These are phyloP conservation scores for Siniperca chuatsi DNA, from an alignment of 2,113 vertebrate genomes.

Conservation along the genomic window DNA sequence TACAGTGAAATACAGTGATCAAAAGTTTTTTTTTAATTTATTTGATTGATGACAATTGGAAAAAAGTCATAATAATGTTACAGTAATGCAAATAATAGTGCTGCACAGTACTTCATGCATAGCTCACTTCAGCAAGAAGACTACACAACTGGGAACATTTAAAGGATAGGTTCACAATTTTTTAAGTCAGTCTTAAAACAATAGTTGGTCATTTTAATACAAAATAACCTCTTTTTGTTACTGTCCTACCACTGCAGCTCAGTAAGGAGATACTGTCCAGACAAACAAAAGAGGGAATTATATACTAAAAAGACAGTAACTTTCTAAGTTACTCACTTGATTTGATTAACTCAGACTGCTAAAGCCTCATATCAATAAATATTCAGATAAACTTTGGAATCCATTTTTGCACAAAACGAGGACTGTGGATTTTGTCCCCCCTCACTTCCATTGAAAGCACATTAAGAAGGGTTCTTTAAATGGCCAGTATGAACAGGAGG, in stretches of 20 bases:
- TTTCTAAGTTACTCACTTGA: not conserved
- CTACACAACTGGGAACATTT: not conserved
- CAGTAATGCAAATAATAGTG: not conserved
- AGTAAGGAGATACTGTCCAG: not conserved
- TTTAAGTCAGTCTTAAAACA: not conserved
- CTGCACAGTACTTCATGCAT: too few species aligned
- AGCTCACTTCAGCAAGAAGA: not conserved
- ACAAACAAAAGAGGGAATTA: not conserved
- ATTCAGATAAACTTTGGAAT: too few species aligned
- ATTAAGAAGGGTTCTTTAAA: not conserved
- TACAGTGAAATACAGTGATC: not conserved
- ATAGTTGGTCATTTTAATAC: not conserved
- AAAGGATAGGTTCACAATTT: not conserved
- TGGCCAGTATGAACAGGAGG: too few species aligned
- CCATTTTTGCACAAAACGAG: too few species aligned
- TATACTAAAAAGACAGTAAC: not conserved
- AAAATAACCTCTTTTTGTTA: not conserved
- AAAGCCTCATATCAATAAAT: too few species aligned
- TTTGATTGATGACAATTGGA: not conserved
- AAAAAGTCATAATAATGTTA: not conserved
- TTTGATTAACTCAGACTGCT: not conserved
- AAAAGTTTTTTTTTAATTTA: conserved; percentile 15
- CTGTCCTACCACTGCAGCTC: not conserved
- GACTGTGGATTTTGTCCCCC: too few species aligned
- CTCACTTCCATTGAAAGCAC: not conserved